phyloP scores from a whole-genome alignment of 2,888 invertebrate genomes.

The Taphrorychus bicolor region DNA sequence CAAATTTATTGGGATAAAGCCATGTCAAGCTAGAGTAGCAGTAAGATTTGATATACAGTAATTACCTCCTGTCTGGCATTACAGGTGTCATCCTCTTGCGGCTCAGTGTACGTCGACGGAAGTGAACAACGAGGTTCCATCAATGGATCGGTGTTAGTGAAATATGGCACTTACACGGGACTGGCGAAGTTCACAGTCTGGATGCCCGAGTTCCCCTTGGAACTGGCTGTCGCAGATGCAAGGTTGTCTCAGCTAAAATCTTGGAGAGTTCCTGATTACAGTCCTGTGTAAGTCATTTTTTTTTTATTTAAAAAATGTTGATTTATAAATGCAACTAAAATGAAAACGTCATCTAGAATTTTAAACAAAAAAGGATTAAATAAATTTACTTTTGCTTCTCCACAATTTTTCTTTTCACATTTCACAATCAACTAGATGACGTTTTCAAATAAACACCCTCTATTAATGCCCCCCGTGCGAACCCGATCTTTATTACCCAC shows the following conservation, averaged over 20 bases:
- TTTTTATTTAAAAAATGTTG: background rate
- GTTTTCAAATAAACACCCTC: too few species aligned
- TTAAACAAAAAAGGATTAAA: too few species aligned
- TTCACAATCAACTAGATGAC: too few species aligned
- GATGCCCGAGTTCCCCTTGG: constrained; percentile 95
- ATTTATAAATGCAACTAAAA: too few species aligned
- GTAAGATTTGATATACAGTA: too few species aligned
- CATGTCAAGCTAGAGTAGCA: too few species aligned
- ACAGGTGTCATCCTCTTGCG: constrained; percentile 94
- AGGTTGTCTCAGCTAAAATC: constrained; percentile 92
- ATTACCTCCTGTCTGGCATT: too few species aligned
- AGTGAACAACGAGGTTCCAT: constrained; percentile 94
- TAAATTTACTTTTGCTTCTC: too few species aligned
- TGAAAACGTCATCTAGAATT: too few species aligned
- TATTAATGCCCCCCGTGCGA: too few species aligned
- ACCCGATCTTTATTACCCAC: too few species aligned
- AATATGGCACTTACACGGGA: constrained; percentile 90
- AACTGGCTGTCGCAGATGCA: constrained; percentile 87
- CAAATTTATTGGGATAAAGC: background rate
- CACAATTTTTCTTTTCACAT: too few species aligned
- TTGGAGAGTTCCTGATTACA: constrained; percentile 89
- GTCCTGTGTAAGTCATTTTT: constrained; percentile 55
- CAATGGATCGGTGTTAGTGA: constrained; percentile 92
- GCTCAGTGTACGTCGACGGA: constrained; percentile 95
- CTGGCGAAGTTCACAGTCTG: constrained; percentile 91